Base-by-base conservation (phyloP, 1,140 invertebrate genomes). In the Ladona fulva region DNA sequence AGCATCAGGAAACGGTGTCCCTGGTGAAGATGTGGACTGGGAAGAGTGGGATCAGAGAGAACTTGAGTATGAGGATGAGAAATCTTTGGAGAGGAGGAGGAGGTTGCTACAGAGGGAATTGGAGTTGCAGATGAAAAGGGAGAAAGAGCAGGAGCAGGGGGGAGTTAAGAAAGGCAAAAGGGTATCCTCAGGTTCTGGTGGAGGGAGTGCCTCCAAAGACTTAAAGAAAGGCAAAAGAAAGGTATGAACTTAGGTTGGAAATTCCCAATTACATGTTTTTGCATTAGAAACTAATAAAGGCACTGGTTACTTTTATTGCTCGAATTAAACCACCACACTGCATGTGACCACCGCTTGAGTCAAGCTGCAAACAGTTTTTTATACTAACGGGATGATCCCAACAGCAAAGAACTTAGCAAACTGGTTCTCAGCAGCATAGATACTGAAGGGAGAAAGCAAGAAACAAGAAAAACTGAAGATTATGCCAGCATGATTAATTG, bases 31-130 rank as follows among this genome's bases (percentile, higher is more conserved):
- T 79, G 87, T 89, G 80, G 90, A 92, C 82, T 90, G 91, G 84
- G 91, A 92, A 82, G 89, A 90, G 82, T 93, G 91, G 91, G 91
- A 92, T 83, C 91, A 92, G 85, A 91, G 89, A 80, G 90, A 91
- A 84, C 85, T 94, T 82, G 93, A 94, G 83, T 93, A 93, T 87
- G 93, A 92, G 79, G 92, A 94, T 86, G 92, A 94, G 79, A 92
- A 93, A 82, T 92, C 91, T 73, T 85, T 95, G 80, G 92, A 94
- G 84, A 90, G 91, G 85, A 87, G 92, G 79, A 87, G 92, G 80
- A 90, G 91, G 82, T 88, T 93, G 81, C 86, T 95, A 80, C 91
- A 94, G 83, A 87, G 92, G 82, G 92, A 94, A 86, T 86, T 94
- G 83, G 92, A 92, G 81, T 86, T 92, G 83, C 91, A 94, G 85